A percentile compares a stretch with the other conserved stretches of the same genome.
These are phyloP conservation scores for Cavia aperea DNA, from an alignment of 2,113 vertebrate species.

Conservation along the genomic window DNA sequence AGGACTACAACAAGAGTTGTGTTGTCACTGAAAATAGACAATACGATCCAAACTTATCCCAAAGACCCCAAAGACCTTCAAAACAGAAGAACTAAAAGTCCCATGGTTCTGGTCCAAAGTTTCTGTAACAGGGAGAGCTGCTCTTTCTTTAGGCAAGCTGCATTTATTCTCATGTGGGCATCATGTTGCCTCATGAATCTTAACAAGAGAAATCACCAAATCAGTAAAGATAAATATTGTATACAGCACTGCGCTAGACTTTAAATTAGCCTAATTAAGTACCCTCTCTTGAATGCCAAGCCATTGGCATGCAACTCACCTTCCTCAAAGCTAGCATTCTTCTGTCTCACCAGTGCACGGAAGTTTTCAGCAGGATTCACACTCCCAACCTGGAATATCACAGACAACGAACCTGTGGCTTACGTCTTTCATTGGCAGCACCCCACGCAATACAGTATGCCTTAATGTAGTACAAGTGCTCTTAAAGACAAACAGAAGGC, in stretches of 20 bases:
- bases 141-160: background rate
- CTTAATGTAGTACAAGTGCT: background rate
- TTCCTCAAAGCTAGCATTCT: conserved; percentile 83
- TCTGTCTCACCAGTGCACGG: conserved; percentile 81
- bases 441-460: background rate
- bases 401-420: background rate
- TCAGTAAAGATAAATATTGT: background rate
- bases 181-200: background rate
- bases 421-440: background rate
- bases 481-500: conserved; percentile 32
- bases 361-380: conserved; percentile 90
- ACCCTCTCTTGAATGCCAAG: background rate
- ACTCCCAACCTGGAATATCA: conserved; percentile 88
- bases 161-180: background rate
- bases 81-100: background rate
- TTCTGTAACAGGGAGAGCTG: background rate
- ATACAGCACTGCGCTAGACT: background rate
- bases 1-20: background rate
- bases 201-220: background rate
- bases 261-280: background rate
- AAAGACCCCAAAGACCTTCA: background rate
- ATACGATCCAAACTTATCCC: background rate
- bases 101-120: background rate
- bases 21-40: background rate
- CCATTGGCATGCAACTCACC: conserved; percentile 75